Evolutionary conservation across 2,888 invertebrate species (phyloP), one percentile per base, ranked within the genome.

Genomic region (Globia sparganii): DNA sequence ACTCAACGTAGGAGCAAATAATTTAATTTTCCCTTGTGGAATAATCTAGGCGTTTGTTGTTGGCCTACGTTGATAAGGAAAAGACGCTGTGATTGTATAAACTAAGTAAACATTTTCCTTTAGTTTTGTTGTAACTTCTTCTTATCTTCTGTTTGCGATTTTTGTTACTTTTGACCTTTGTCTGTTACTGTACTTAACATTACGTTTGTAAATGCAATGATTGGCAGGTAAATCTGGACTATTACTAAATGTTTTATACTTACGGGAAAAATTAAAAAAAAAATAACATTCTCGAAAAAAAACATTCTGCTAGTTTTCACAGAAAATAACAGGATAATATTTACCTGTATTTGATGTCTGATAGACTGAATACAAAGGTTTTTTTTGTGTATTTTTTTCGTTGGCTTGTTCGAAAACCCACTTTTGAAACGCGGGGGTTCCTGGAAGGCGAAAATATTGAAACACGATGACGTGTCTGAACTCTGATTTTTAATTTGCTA

Each of bases 1-100:
- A 59, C 25, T 43, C 15, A 18, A 34, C 31, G 15, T 21, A 9
- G n/a, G 25, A 43, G 31, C 13, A 21, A 56, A 58, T 43, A 73
- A 71, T 73, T 56, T 21, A 34, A 71, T 73, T 58, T 58, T 15
- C 21, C 43, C n/a, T 58, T 34, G 43, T n/a, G 56, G 43, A 9
- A 58, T 71, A 58, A 43, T 72, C 56, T 43, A 70, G 28, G 28
- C 43, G 72, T n/a, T n/a, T n/a, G n/a, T n/a, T 72, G n/a, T 72
- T n/a, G 43, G 58, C n/a, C 15, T n/a, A n/a, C 9, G 43, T 58
- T 58, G 58, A 43, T 34, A 34, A 58, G 34, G 58, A 74, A 72
- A 72, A 46, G 2, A 3, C 21, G 8, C 21, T 31, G 15, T 43
- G n/a, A 71, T 43, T 73, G 43, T 61, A n/a, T 61, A 21, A 53